These are phyloP conservation scores for Kuschelorhynchus macadamiae DNA, from an alignment of 2,888 invertebrate species.

Conservation along the genomic window DNA sequence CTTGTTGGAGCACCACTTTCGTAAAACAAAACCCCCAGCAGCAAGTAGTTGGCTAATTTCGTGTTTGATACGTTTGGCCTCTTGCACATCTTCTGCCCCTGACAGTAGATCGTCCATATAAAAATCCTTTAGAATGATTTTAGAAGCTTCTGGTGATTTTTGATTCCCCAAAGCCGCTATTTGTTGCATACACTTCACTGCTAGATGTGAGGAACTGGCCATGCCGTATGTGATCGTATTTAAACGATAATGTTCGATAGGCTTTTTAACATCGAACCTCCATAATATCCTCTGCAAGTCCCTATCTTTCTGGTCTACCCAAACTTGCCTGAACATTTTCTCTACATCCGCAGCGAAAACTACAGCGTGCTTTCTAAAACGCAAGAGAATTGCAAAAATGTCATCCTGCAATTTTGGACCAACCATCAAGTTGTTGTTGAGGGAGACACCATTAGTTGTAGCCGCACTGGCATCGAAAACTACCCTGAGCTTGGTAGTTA, in stretches of 20 bases:
- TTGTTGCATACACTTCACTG: slow-evolving; percentile 18
- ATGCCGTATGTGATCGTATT: slow-evolving; percentile 38
- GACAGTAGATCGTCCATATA: slow-evolving; percentile 34
- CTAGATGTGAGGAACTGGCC: slow-evolving; percentile 23
- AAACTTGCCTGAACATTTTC: slow-evolving; percentile 18
- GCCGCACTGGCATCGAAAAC: slow-evolving; percentile 23
- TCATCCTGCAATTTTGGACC: slow-evolving; percentile 25
- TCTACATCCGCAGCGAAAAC: slow-evolving; percentile 23
- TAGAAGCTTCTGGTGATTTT: background rate
- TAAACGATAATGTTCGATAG: slow-evolving; percentile 26
- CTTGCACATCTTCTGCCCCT: background rate
- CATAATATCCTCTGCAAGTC: slow-evolving; percentile 42
- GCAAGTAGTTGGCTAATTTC: background rate
- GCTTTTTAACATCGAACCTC: slow-evolving; percentile 17
- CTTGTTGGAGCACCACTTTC: slow-evolving; percentile 38
- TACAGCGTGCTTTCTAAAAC: slow-evolving; percentile 5
- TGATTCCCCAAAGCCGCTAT: slow-evolving; percentile 18
- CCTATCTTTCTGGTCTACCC: slow-evolving; percentile 18
- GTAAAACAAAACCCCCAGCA: slow-evolving; percentile 26
- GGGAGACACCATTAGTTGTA: background rate
- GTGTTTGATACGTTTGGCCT: background rate
- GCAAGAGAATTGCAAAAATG: slow-evolving; percentile 12
- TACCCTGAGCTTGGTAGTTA: slow-evolving; percentile 10
- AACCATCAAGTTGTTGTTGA: slow-evolving; percentile 15
- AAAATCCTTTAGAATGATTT: slow-evolving; percentile 32